Evolutionary conservation across 2,113 vertebrate species (phyloP).

Genomic region (Calyptomena viridis): DNA sequence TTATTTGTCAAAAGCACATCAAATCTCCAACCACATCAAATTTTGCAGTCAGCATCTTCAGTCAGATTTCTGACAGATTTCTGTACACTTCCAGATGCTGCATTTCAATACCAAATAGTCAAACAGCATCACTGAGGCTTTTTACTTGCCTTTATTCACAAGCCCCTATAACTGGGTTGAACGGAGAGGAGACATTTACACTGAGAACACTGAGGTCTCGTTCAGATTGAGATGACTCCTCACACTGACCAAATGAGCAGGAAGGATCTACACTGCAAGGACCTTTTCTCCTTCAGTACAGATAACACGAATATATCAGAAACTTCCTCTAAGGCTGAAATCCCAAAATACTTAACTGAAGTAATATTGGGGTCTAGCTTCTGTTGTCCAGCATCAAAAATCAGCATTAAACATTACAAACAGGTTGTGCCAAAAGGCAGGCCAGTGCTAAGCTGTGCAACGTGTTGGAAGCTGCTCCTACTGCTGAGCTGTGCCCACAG

Average conservation of each 20-base stretch:
- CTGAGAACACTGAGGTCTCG: neutral
- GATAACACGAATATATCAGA: neutral
- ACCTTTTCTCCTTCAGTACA: neutral
- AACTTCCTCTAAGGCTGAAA: neutral
- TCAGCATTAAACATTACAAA: neutral
- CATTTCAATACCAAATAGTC: neutral
- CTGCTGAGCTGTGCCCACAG: fast-evolving
- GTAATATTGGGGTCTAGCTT: neutral
- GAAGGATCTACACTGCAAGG: neutral
- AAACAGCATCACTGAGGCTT: neutral
- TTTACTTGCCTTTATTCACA: neutral
- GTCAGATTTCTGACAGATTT: neutral
- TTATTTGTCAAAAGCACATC: neutral
- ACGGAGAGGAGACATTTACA: neutral
- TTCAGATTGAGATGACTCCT: neutral
- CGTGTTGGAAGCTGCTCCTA: neutral
- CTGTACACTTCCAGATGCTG: neutral
- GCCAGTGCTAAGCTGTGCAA: neutral
- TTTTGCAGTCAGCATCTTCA: neutral
- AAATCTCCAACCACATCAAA: neutral
- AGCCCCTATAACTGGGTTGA: neutral
- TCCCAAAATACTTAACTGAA: neutral
- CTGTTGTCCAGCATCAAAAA: neutral
- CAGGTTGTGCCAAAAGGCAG: neutral
- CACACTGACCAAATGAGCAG: neutral